Conservation (phyloP, 2,888 invertebrate species). For the Caenorhabditis sp. region DNA sequence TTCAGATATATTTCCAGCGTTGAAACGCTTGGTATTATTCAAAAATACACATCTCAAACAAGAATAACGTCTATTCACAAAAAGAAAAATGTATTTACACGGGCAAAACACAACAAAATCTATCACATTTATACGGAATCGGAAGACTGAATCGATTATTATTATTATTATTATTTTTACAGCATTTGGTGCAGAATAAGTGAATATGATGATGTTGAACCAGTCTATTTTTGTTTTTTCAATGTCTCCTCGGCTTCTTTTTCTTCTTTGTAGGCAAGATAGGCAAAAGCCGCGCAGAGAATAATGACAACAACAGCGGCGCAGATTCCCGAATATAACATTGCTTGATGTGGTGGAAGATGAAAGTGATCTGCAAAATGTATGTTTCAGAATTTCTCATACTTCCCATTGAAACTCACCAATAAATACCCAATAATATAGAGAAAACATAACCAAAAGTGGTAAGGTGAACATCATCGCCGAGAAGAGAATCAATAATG, state of each 20-base stretch:
- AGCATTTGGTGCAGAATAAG: neutral
- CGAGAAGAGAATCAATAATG: constrained; percentile 56
- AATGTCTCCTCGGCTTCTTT: constrained; percentile 48
- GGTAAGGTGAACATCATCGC: constrained; percentile 63
- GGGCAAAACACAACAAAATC: neutral
- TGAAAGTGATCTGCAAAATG: constrained; percentile 59
- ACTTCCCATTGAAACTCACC: constrained; percentile 36
- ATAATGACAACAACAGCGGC: constrained; percentile 49
- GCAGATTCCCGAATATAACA: constrained; percentile 60
- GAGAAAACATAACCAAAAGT: constrained; percentile 55
- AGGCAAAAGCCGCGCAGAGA: constrained; percentile 58
- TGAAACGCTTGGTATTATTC: neutral
- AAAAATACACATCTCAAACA: neutral
- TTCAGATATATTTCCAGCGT: neutral
- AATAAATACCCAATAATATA: constrained; percentile 60
- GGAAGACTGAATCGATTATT: neutral
- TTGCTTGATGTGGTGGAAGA: constrained; percentile 47
- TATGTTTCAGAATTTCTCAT: neutral
- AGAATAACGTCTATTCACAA: neutral
- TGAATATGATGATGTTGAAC: too few species aligned
- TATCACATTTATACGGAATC: neutral
- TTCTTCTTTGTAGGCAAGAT: constrained; percentile 62
- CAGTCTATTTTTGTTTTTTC: constrained; percentile 23
- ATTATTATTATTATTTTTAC: too few species aligned
- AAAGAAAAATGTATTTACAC: too few species aligned